Percentiles rank a stretch among this genome's conserved stretches.
phyloP scores from a whole-genome alignment of 2,888 invertebrate genomes.

The Drosophila neonasuta region DNA sequence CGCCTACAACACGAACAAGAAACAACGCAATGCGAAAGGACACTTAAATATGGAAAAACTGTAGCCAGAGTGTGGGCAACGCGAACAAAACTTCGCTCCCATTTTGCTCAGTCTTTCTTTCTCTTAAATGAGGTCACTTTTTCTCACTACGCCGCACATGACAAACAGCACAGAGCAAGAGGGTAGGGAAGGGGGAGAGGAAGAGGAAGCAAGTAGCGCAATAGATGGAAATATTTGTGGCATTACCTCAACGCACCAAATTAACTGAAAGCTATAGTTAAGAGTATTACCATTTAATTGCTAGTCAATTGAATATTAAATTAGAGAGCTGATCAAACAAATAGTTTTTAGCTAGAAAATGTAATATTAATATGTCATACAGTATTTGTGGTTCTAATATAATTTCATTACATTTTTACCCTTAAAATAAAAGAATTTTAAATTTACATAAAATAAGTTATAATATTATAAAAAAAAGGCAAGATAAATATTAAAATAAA shows the following conservation, averaged over 20 bases:
- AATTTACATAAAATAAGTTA: too few relatives aligned
- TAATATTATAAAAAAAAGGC: too few relatives aligned
- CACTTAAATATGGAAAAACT: conserved; percentile 73
- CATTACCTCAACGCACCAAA: conserved; percentile 59
- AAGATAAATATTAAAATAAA: too few relatives aligned
- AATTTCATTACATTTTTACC: too few relatives aligned
- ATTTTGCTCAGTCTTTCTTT: not conserved
- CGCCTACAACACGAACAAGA: conserved; percentile 49
- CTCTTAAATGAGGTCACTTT: conserved; percentile 57
- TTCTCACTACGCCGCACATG: conserved; percentile 34
- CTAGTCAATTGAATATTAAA: not conserved
- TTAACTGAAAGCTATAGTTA: conserved; percentile 34
- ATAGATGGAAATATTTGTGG: conserved; percentile 63
- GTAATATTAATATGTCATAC: too few relatives aligned
- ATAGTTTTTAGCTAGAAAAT: too few relatives aligned
- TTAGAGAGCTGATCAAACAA: too few relatives aligned
- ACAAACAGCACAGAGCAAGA: conserved; percentile 2
- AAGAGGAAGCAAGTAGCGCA: not conserved
- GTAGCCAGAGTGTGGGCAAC: conserved; percentile 21
- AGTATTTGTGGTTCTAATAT: too few relatives aligned
- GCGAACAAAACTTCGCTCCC: conserved; percentile 4
- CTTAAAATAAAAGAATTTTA: too few relatives aligned
- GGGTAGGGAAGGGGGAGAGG: not conserved
- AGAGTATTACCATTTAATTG: not conserved
- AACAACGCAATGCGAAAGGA: conserved; percentile 70